Evolutionary conservation across 2,113 vertebrate genomes (phyloP).

Genomic region (Montifringilla adamsi): DNA sequence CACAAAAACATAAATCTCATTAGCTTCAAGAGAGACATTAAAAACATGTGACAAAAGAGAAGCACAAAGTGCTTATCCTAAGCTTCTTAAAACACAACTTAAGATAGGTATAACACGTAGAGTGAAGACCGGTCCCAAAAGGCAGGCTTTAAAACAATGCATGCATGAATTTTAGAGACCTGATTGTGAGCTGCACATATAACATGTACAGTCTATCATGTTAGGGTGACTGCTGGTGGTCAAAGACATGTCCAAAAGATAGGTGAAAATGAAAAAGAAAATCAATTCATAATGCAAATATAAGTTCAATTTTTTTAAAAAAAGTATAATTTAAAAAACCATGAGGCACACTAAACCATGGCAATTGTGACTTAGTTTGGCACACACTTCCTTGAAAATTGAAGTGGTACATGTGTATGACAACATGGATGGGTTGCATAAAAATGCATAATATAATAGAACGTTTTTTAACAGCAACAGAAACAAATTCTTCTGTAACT

Average conservation of each 20-base stretch:
- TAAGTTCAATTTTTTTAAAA: not conserved
- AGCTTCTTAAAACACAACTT: slow-evolving; percentile 28
- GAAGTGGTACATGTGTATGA: not conserved
- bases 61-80: slow-evolving; percentile 36
- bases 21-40: slow-evolving; percentile 29
- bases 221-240: not conserved
- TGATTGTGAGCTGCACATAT: not conserved
- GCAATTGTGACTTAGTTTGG: not conserved
- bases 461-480: not conserved
- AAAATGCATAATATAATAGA: not conserved
- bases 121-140: not conserved
- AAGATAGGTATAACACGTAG: not conserved
- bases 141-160: not conserved
- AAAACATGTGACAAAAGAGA: slow-evolving; percentile 21
- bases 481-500: not conserved
- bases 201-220: accelerated
- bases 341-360: not conserved
- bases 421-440: not conserved
- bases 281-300: not conserved
- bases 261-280: not conserved
- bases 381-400: not conserved
- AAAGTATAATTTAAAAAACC: not conserved
- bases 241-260: not conserved
- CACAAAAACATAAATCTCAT: slow-evolving; percentile 35
- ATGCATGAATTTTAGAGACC: not conserved